These are phyloP conservation scores for Stenolophus ochropezus DNA, from an alignment of 2,888 invertebrate species.

Conservation along the genomic window DNA sequence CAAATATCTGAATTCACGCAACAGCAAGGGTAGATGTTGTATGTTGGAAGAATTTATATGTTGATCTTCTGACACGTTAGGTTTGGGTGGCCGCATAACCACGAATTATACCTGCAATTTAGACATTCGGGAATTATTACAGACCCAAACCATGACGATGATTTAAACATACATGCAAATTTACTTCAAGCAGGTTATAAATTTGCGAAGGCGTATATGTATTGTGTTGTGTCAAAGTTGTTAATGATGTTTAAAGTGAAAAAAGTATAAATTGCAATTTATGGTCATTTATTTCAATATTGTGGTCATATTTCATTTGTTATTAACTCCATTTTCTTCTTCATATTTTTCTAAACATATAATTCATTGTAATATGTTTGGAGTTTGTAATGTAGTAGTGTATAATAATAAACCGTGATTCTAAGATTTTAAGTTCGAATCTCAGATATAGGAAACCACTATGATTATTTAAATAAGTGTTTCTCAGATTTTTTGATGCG, in stretches of 20 bases:
- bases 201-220: not conserved
- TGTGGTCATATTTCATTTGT: not conserved
- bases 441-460: too few species aligned
- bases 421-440: too few species aligned
- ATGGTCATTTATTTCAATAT: not conserved
- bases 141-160: conserved; percentile 5
- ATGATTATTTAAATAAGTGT: too few species aligned
- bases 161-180: conserved; percentile 1
- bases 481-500: too few species aligned
- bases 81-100: not conserved
- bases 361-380: too few species aligned
- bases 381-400: too few species aligned
- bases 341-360: too few species aligned
- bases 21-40: too few species aligned
- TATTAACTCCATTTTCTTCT: too few species aligned
- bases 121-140: conserved; percentile 23
- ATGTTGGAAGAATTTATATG: conserved; percentile 2
- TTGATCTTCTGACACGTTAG: not conserved
- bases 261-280: not conserved
- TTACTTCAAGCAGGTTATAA: not conserved
- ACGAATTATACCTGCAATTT: conserved; percentile 18
- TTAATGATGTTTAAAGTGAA: not conserved
- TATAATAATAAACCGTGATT: too few species aligned
- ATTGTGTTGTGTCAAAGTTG: not conserved
- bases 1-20: too few species aligned